Evolutionary conservation across 1,140 invertebrate species (phyloP).

Genomic region (Bombus consobrinus): DNA sequence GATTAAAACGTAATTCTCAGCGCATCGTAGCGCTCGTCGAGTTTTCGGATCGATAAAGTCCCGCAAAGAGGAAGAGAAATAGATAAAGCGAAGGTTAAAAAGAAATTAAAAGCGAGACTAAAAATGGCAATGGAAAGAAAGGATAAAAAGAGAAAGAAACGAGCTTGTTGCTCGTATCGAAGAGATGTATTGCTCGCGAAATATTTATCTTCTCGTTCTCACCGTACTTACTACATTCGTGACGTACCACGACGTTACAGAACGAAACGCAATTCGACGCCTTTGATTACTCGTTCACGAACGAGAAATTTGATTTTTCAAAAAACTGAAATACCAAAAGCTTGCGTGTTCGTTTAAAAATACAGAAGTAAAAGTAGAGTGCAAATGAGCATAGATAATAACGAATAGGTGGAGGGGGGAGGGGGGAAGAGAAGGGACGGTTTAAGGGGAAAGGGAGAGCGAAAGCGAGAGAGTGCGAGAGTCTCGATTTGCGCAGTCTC

Average conservation of each 20-base stretch:
- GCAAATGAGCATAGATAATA: background rate
- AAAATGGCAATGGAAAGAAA: no score
- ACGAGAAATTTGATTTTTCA: background rate
- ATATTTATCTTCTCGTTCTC: background rate
- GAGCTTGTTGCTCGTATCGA: background rate
- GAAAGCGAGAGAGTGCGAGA: no score
- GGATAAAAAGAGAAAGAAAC: background rate
- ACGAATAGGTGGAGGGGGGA: no score
- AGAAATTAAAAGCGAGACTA: background rate
- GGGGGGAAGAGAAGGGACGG: background rate
- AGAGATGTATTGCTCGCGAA: background rate
- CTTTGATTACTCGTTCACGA: background rate
- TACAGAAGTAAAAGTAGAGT: background rate
- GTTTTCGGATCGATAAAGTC: conserved; percentile 48
- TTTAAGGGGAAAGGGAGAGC: background rate
- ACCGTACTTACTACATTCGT: background rate
- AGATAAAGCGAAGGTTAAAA: background rate
- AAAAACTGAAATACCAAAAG: background rate
- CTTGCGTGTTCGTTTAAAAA: background rate
- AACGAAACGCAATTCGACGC: background rate
- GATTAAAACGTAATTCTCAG: conserved; percentile 13
- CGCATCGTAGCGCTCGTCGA: background rate
- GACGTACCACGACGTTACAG: background rate
- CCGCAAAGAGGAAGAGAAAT: conserved; percentile 4
- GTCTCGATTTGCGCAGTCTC: background rate